Conservation (phyloP, 2,797 vertebrate genomes). For the Melanotaenia pygmaea region DNA sequence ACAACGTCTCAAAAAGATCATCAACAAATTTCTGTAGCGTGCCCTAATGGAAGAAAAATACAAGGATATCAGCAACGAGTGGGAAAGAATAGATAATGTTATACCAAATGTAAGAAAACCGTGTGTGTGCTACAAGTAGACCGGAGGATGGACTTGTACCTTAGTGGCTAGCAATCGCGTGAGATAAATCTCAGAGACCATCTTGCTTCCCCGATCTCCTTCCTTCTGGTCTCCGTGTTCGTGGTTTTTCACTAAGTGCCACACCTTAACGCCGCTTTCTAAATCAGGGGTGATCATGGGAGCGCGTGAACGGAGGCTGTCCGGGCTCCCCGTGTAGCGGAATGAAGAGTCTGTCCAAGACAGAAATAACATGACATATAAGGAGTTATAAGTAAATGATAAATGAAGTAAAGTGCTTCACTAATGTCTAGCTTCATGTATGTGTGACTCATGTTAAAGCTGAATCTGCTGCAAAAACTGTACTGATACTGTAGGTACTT, state of each 20-base stretch:
- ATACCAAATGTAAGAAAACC: neutral
- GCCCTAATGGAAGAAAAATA: conserved; percentile 78
- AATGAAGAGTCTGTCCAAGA: conserved; percentile 91
- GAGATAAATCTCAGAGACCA: conserved; percentile 99
- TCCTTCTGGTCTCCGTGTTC: conserved; percentile 99
- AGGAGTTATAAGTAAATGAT: conserved; percentile 17
- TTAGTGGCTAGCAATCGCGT: conserved; percentile 95
- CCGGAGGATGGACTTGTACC: conserved; percentile 54
- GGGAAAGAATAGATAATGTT: neutral
- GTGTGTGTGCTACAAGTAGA: neutral
- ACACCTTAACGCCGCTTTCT: conserved; percentile 96
- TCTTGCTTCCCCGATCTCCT: conserved; percentile 97
- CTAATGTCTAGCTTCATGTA: neutral
- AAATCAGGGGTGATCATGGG: conserved; percentile 99
- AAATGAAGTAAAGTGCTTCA: conserved; percentile 8
- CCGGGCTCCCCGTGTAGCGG: conserved; percentile 96
- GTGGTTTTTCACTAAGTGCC: conserved; percentile 99
- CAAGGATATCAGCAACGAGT: neutral
- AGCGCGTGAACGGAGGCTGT: conserved; percentile 94
- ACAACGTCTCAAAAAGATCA: conserved; percentile 97
- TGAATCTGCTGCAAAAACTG: conserved; percentile 44
- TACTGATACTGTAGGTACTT: conserved; percentile 47
- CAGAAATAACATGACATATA: neutral
- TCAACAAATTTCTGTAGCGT: conserved; percentile 99
- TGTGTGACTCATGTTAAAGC: conserved; percentile 53